Base-by-base conservation (phyloP, 1,140 invertebrate genomes). In the Brachionus sp. region DNA sequence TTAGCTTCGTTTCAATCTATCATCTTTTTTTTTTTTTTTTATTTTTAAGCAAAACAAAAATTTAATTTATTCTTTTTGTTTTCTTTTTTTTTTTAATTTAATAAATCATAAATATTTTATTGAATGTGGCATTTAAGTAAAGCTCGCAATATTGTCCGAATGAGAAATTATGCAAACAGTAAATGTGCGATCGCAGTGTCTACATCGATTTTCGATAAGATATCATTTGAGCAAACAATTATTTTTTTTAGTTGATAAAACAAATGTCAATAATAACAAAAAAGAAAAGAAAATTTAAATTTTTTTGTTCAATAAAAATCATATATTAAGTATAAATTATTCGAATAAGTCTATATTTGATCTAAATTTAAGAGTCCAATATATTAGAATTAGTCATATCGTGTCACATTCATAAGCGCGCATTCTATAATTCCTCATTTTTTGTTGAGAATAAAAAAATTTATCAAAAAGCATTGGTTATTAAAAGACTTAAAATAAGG, bases 1-100 rank as follows among this genome's bases (percentile, higher is more conserved):
- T 70, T 70, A 70, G 66, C 37, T 70, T 70, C 35, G n/a, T 70
- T 70, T 70, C 16, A 70, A 37, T 70, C 16, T 39, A 70, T 70
- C 35, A 39, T 70, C 35, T 57, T 12, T 68, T 68, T 70, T 19
- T 37, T 39, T 37, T 70, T 12, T 57, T 57, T 6, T n/a, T n/a
- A n/a, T n/a, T 19, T 23, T 39, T 35, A 37, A 19, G 33, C 37
- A 70, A 70, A 70, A 70, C n/a, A 37, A 37, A 39, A 70, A 39
- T 68, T 70, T 70, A 39, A 37, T 70, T 66, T 66, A 29, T 66
- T 35, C 13, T 70, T 19, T 33, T 33, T 68, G 13, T 35, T 3
- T 33, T 35, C 5, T 12, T 33, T 66, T 35, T 33, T 13, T 33
- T 64, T 64, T 33, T 66, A 66, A 33, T 33, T 33, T 35, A 66